Conservation (phyloP, 2,888 invertebrate genomes). For the Andrena minutula region DNA sequence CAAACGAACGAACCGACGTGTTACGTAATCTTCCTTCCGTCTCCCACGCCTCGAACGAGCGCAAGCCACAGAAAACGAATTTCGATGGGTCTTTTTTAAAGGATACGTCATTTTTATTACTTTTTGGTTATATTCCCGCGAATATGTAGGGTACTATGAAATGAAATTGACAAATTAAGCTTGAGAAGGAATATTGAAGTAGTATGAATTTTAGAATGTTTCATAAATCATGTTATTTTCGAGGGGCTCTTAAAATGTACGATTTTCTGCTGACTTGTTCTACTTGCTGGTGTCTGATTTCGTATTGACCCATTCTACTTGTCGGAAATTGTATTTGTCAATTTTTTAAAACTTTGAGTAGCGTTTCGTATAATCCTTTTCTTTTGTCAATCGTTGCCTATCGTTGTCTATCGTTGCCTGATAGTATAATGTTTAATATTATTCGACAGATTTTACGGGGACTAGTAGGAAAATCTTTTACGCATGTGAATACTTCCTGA, state of each 20-base stretch:
- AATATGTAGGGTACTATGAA: neutral
- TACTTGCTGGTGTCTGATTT: neutral
- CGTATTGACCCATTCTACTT: neutral
- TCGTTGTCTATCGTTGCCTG: too few relatives aligned
- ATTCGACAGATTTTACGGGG: too few relatives aligned
- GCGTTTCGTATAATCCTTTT: neutral
- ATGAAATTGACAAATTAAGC: neutral
- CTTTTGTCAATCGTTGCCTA: neutral
- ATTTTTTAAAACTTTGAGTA: neutral
- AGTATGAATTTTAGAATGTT: too few relatives aligned
- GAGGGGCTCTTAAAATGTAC: too few relatives aligned
- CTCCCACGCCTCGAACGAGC: neutral
- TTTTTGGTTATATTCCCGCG: too few relatives aligned
- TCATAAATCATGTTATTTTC: too few relatives aligned
- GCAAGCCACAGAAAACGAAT: neutral
- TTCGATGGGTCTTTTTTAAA: neutral
- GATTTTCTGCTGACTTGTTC: neutral
- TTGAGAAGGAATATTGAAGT: neutral
- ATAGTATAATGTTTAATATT: too few relatives aligned
- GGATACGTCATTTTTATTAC: neutral
- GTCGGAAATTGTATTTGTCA: neutral
- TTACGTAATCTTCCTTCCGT: slow-evolving; percentile 4
- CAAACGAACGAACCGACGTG: slow-evolving; percentile 41
- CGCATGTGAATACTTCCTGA: too few relatives aligned
- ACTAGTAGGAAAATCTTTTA: too few relatives aligned